These are phyloP conservation scores for Sebastes steindachneri DNA, from an alignment of 2,797 vertebrate genomes.

Conservation along the genomic window DNA sequence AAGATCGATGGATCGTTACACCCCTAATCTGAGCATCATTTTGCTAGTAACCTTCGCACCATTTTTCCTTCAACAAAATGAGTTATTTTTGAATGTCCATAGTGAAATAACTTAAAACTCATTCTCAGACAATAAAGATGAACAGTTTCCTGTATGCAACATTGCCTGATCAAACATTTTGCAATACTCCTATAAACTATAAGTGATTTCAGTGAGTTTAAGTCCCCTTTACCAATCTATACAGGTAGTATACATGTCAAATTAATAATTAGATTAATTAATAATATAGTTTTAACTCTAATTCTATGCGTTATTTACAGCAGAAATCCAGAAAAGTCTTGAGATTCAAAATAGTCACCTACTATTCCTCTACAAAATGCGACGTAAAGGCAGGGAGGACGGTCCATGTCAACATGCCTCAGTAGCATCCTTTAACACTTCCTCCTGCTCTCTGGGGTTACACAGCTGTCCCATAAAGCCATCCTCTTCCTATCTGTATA, in stretches of 20 bases:
- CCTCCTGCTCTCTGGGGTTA: conserved; percentile 35
- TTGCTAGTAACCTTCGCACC: background rate
- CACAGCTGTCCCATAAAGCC: conserved; percentile 72
- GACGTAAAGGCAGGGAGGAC: background rate
- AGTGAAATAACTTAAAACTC: background rate
- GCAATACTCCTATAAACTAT: background rate
- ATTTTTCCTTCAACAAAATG: background rate
- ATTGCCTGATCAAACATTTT: background rate
- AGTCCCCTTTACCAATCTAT: background rate
- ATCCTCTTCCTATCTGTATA: conserved; percentile 46
- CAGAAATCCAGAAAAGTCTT: background rate
- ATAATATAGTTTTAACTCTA: background rate
- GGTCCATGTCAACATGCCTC: conserved; percentile 1
- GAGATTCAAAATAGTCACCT: background rate
- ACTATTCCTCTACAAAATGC: background rate
- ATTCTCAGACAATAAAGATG: background rate
- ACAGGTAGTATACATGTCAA: background rate
- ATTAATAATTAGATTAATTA: background rate
- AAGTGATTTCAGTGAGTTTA: background rate
- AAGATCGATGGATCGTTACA: too few relatives aligned
- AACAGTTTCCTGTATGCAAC: background rate
- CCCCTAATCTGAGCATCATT: background rate
- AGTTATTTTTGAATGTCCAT: background rate
- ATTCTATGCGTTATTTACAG: background rate
- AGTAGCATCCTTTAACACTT: conserved; percentile 57